Base-by-base conservation (phyloP, 2,888 invertebrate genomes). In the Stomorhina lunata region DNA sequence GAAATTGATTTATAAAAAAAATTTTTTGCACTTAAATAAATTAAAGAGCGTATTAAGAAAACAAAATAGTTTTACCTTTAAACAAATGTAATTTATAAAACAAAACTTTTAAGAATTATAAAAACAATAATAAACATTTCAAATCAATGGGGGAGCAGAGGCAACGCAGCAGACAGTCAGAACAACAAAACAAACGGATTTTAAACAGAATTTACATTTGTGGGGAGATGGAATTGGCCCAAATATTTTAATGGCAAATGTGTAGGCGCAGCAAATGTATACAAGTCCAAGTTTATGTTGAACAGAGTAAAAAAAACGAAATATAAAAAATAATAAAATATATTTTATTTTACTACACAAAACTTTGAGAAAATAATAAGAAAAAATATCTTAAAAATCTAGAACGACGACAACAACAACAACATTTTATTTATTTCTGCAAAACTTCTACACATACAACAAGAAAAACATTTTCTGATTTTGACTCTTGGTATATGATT, bases 261-360 rank as follows among this genome's bases (percentile, higher is more conserved):
- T 82, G 84, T 85, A 79, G 82, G 83, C 83, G 85, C 79, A 53
- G 69, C 68, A 75, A 77, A 57, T 71, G 82, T 80, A 83, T 65
- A 85, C 86, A 86, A 85, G 86, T 86, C 86, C 86, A 86, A 86
- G 86, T 86, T 86, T 85, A 86, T 85, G 80, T 77, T 80, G 59
- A 81, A 80, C 77, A 84, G 69, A 76, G 50, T n/a, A n/a, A 53
- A 63, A 45, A 27, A 66, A 53, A 63, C 20, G 40, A 65, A 77
- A 48, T n/a, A 76, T 29, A 29, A 69, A 25, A 61, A 40, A 34
- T 50, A 34, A 43, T 32, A 37, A 53, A 69, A 77, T 34, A 61
- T 34, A 25, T 76, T 40, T 48, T 37, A 61, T 59, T 77, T 77
- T 61, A 32, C 68, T 53, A 69, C 15, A 43, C 20, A 55, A 61